Evolutionary conservation across 2,797 vertebrate genomes (phyloP), one percentile per base, ranked within the genome.

Genomic region (Urocyon cinereoargenteus): DNA sequence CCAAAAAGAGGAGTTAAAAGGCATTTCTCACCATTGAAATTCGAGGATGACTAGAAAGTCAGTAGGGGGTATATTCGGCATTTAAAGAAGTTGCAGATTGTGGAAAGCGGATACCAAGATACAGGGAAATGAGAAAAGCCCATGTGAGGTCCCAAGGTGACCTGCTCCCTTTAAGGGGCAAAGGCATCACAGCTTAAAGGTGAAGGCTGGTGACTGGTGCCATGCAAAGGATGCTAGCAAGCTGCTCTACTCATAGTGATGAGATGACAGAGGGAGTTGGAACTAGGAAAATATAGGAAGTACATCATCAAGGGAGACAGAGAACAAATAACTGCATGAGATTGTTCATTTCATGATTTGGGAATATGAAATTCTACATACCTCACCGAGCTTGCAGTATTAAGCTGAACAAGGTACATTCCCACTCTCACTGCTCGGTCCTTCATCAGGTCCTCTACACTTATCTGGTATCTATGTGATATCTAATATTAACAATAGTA

Each of bases 391-490:
- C 5, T 57, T 64, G 28, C 3, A 10, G 49, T 13, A 82, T 53
- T 6, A 18, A 51, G 3, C 83, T 77, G 11, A 59, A 34, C 75
- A 53, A 45, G 1, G 36, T 36, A 18, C 16, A 14, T 61, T 53
- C 62, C 36, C 4, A 0, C 5, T 22, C 15, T 68, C 1, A n/a
- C 73, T 21, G 3, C 6, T 13, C 31, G 13, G 14, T n/a, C 3
- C 40, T 83, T 26, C 19, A 5, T 22, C 13, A 15, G 16, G 3
- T 57, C 85, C 15, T 75, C 34, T 55, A 40, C 72, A 14, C 12
- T 21, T 28, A 18, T 13, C 31, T 12, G 28, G 14, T 26, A 5
- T 66, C 28, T 57, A 12, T 49, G 9, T 24, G 61, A 19, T 15
- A 8, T 8, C 66, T 77, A 70, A 22, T 12, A 9, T 6, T 26